phyloP scores from a whole-genome alignment of 2,113 vertebrate genomes.

The Aviceda subcristata region DNA sequence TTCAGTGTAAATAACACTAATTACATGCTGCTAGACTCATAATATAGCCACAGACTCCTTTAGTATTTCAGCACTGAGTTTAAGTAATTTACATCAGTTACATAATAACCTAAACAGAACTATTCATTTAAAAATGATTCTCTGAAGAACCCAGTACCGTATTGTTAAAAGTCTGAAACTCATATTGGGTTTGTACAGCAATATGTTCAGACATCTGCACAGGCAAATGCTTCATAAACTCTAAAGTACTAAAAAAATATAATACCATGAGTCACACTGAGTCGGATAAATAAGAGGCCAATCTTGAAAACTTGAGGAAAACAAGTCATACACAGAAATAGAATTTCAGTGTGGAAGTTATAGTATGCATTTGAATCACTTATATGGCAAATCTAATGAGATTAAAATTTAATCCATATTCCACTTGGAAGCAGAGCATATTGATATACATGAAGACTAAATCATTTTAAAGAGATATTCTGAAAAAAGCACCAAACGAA shows the following conservation, averaged over 20 bases:
- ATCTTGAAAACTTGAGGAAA: background rate
- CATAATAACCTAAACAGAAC: background rate
- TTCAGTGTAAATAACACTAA: background rate
- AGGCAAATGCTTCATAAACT: slow-evolving; percentile 16
- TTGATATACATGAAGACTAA: background rate
- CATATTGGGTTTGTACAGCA: background rate
- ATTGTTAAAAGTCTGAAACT: background rate
- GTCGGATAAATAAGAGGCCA: background rate
- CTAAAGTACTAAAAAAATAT: background rate
- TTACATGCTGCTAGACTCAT: background rate
- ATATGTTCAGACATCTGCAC: slow-evolving; percentile 51
- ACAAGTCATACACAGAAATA: background rate
- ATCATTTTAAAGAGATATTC: background rate
- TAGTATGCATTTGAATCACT: background rate
- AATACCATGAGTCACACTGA: background rate
- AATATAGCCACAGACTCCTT: background rate
- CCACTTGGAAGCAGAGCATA: background rate
- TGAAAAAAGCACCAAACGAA: background rate
- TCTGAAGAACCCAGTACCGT: background rate
- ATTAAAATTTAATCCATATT: background rate
- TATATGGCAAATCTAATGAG: background rate
- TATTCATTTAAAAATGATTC: background rate
- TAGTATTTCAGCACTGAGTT: background rate
- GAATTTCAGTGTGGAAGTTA: background rate
- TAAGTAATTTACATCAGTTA: background rate